Evolutionary conservation across 37 sponge, comb jelly and placozoan species (phyloP).

Genomic region (Amphimedon queenslandica): DNA sequence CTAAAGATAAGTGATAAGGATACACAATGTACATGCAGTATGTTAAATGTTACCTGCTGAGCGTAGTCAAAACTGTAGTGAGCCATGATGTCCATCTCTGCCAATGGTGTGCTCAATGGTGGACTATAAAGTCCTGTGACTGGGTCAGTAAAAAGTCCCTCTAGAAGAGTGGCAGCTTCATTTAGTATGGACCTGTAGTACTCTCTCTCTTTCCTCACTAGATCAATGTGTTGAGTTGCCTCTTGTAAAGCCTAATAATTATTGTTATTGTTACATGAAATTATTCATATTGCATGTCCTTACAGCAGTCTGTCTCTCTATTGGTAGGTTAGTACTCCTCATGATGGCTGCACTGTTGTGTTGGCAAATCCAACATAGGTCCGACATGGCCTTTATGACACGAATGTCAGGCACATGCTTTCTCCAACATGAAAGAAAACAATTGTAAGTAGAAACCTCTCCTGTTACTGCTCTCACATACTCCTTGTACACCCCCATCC

Average conservation of each 20-base stretch:
- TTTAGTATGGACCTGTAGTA: conserved; percentile 13
- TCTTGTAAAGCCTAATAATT: conserved; percentile 1
- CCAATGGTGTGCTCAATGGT: too few species aligned
- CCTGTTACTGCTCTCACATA: background rate
- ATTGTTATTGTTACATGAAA: background rate
- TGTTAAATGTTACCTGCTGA: too few species aligned
- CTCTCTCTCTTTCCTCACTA: conserved; percentile 20
- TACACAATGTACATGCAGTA: too few species aligned
- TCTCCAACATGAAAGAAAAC: conserved; percentile 31
- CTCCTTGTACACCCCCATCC: background rate
- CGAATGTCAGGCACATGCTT: conserved; percentile 30
- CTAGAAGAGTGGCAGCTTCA: background rate
- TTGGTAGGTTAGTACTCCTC: conserved; percentile 27
- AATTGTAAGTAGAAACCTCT: background rate
- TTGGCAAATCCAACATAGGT: conserved; percentile 66
- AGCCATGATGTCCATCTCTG: conserved; percentile 1
- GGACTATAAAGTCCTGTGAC: too few species aligned
- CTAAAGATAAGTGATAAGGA: too few species aligned
- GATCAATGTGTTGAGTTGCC: conserved; percentile 22
- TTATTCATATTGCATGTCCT: background rate
- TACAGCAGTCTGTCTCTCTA: conserved; percentile 26
- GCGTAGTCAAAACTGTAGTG: conserved; percentile 57
- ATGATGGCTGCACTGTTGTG: conserved; percentile 33
- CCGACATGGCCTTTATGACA: conserved; percentile 44
- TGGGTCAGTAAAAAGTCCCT: conserved; percentile 3